Conservation (phyloP, 2,888 invertebrate genomes). For the Pandemis cinnamomeana region DNA sequence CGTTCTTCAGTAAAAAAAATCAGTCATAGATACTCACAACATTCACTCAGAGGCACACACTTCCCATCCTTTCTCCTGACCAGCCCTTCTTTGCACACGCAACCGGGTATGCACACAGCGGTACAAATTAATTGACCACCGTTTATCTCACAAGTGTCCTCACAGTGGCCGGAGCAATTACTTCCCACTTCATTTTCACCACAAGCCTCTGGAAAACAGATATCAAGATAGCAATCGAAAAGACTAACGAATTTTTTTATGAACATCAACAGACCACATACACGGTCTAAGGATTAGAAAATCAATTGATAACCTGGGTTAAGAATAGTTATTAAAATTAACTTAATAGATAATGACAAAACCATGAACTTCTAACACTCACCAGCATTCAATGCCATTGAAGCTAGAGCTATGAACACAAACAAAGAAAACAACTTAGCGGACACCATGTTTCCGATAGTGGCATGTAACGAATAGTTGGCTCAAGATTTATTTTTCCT, state of each 20-base stretch:
- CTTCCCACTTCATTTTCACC: background rate
- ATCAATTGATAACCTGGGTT: no score
- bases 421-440: constrained; percentile 17
- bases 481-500: background rate
- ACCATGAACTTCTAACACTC: background rate
- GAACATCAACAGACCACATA: no score
- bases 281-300: no score
- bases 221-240: no score
- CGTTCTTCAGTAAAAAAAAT: no score
- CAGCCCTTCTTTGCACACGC: constrained; percentile 47
- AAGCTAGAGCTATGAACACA: constrained; percentile 6
- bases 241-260: no score
- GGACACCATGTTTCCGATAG: constrained; percentile 16
- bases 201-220: background rate
- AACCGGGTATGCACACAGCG: constrained; percentile 44
- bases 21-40: constrained; percentile 31
- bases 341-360: no score
- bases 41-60: constrained; percentile 43
- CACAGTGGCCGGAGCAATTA: background rate
- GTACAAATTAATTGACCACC: constrained; percentile 6
- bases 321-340: no score
- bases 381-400: background rate
- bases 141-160: background rate
- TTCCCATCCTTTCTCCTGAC: constrained; percentile 45
- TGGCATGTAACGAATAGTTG: background rate